Evolutionary conservation across 2,888 invertebrate species (phyloP), one percentile per base, ranked within the genome.

Genomic region (Acronicta alni): DNA sequence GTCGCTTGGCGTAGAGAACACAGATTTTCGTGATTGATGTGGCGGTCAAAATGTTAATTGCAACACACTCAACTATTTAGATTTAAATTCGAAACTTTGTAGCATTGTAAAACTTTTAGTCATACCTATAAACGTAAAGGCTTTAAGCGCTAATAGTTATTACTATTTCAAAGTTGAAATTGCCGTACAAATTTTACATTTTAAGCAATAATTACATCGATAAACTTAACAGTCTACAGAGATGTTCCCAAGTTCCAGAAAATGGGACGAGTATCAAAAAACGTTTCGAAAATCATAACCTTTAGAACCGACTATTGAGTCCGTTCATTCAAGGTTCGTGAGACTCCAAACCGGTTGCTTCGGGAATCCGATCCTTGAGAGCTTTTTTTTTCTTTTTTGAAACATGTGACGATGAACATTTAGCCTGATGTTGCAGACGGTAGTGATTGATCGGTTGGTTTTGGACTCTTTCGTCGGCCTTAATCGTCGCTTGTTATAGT

Each of bases 271-370:
- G 59, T 51, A 12, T 62, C 48, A 52, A 52, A 59, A 63, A 70
- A 51, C 54, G 46, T 51, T 52, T 39, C 61, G 12, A 66, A 64
- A 74, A 54, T 59, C 70, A 58, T 75, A 72, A 73, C 61, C 60
- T 74, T 69, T 72, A 45, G 57, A 54, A 42, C 54, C 57, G 69
- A n/a, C 67, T 67, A 65, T 72, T 70, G 63, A 65, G 65, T 57
- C 70, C 60, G 68, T 68, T 77, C 77, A 77, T 77, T 77, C 75
- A 77, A 75, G 57, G 66, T 59, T 67, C 77, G 77, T 78, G 78
- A 70, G 79, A 76, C 63, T 56, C 51, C 41, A 68, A 78, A 78
- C 78, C 78, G 78, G 78, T 78, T 70, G 65, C 45, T 66, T 64
- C 66, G 72, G 77, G 78, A 78, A 78, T 78, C 57, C 75, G 77